Conservation (phyloP, 2,797 vertebrate species). For the Petrocephalus schoutedeni region DNA sequence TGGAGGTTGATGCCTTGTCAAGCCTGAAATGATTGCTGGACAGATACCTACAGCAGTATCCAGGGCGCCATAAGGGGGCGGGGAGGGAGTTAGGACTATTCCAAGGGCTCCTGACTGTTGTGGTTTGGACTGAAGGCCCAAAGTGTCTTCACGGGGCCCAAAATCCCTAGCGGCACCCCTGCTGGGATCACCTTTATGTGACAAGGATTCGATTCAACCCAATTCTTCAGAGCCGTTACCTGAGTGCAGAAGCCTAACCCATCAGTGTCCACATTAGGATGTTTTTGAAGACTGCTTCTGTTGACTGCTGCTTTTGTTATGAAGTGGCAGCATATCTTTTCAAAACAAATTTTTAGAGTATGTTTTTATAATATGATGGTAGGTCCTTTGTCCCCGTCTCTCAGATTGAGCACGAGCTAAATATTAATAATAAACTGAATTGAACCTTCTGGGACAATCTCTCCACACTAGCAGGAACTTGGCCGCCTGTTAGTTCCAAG, state of each 20-base stretch:
- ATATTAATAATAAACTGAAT: not conserved
- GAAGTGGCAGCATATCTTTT: not conserved
- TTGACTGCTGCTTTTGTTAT: not conserved
- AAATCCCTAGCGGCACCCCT: too few relatives aligned
- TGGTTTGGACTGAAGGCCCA: too few relatives aligned
- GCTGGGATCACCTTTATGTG: not conserved
- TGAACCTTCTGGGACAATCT: not conserved
- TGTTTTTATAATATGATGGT: not conserved
- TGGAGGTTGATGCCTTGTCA: not conserved
- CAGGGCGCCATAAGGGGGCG: too few relatives aligned
- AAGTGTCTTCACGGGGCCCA: too few relatives aligned
- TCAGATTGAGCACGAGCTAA: not conserved
- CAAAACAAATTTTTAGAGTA: not conserved
- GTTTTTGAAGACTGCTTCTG: not conserved
- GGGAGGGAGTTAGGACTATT: too few relatives aligned
- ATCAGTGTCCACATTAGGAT: not conserved
- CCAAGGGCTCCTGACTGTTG: too few relatives aligned
- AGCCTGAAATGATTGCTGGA: not conserved
- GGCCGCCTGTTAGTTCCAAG: not conserved
- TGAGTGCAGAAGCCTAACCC: not conserved
- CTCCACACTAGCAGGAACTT: not conserved
- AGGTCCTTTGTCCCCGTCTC: not conserved
- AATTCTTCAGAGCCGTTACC: not conserved
- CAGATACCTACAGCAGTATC: not conserved
- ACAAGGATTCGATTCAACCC: not conserved